Base-by-base conservation (phyloP, 2,888 invertebrate species). In the Cryptophagus acutangulus region DNA sequence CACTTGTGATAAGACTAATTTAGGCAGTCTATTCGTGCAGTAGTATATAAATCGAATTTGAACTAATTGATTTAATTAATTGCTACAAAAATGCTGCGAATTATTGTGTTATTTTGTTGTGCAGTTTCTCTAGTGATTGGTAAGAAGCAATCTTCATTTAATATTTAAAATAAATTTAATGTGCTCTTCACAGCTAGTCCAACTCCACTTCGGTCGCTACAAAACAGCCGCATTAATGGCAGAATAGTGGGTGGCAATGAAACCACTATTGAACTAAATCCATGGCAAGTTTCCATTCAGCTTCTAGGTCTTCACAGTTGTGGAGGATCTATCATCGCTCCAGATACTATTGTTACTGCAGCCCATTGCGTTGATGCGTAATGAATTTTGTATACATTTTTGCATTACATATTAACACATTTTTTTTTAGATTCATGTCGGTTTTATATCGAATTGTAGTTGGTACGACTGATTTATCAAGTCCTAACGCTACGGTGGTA, bases 161-260 rank as follows among this genome's bases (percentile, higher is more conserved):
- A 26, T 3, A 26, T 8, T 4, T 26, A 26, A 26, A 9, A 20
- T 9, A 20, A 9, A 8, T 20, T 26, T 6, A 26, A 26, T 26
- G n/a, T 26, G 4, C 12, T 26, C 5, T 26, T 26, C 12, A 6
- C 9, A 26, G 26, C 26, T 6, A 26, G 4, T 26, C 26, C 26
- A 26, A 3, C 12, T n/a, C n/a, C n/a, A n/a, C n/a, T n/a, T n/a
- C n/a, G n/a, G 9, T 26, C 26, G 26, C 26, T 4, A 3, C n/a
- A 26, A 26, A 26, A 26, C n/a, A n/a, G 10, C n/a, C 3, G 12
- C 26, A 13, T 26, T n/a, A 26, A 26, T 31, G 12, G 12, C 13
- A 3, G 56, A 29, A 61, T 61, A 33, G 47, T 60, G 17, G 57
- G 58, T 14, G 60, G 60, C 18, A 33, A 39, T 26, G 43, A 38